Evolutionary conservation across 1,140 invertebrate species (phyloP), one percentile per base, ranked within the genome.

Genomic region (Latrodectus geometricus): DNA sequence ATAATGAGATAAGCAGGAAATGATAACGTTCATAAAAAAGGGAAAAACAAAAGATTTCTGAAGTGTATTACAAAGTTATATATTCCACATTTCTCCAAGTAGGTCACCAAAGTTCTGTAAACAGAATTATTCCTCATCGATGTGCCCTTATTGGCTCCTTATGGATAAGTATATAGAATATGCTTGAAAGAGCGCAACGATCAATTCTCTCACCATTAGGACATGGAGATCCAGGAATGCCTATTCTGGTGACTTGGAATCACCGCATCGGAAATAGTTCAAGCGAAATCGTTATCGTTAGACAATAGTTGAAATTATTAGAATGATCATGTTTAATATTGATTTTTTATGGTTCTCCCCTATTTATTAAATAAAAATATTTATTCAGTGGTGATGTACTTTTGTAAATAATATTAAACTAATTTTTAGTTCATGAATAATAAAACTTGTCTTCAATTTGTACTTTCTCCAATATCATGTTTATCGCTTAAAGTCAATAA

Each of bases 261-360:
- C 70, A 48, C 80, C 17, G 70, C 65, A 83, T 83, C 49, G 80
- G 56, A 70, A 83, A 83, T 74, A 83, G 80, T 83, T 83, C 80
- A 83, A 74, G 80, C 80, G 80, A 74, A 65, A 83, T 83, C 70
- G 52, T 83, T 74, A 61, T 35, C 50, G 48, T 81, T 70, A 21
- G 68, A 81, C 21, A 56, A 48, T 68, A 56, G 68, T 23, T 78
- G 56, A 68, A 69, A 20, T 69, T 69, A 61, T 17, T 2, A 14
- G 11, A 8, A 17, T 14, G 54, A 61, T 61, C 17, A 17, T 61
- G 3, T 61, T 61, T 14, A 14, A 17, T 61, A 61, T 61, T 61
- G 54, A 61, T 61, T 61, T 61, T 61, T 61, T 17, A 61, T 35
- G 35, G 35, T 35, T 35, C 35, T 35, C 35, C 35, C 35, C 5